Conservation (phyloP, 1,140 invertebrate genomes). For the Trichogramma pretiosum region DNA sequence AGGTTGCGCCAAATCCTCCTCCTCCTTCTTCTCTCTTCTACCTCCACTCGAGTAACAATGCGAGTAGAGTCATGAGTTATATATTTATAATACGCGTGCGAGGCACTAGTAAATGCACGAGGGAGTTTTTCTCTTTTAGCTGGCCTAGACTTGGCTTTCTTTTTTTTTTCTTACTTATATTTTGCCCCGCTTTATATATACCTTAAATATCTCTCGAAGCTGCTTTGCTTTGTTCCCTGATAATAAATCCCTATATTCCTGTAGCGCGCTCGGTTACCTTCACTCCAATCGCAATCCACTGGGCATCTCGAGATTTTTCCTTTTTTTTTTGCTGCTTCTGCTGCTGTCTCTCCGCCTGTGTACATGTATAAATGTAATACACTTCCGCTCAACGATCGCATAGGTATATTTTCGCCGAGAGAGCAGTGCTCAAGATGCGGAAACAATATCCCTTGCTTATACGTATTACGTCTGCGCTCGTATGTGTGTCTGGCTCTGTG, state of each 20-base stretch:
- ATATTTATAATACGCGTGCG: too few species aligned
- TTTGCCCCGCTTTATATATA: too few species aligned
- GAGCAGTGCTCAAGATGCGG: conserved; percentile 20
- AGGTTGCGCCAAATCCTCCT: too few species aligned
- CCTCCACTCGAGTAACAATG: too few species aligned
- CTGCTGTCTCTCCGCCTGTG: not conserved
- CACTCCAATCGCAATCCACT: conserved; percentile 6
- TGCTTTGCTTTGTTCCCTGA: not conserved
- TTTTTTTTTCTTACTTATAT: too few species aligned
- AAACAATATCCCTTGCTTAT: conserved; percentile 20
- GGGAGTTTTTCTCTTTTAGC: too few species aligned
- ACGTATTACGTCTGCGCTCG: too few species aligned
- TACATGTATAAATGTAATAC: not conserved
- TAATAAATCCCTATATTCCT: conserved; percentile 5
- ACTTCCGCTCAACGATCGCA: conserved; percentile 10
- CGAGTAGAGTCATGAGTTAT: too few species aligned
- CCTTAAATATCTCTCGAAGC: not conserved
- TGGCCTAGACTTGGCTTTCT: too few species aligned
- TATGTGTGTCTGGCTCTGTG: too few species aligned
- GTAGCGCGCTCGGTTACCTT: conserved; percentile 9
- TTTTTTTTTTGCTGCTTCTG: not conserved
- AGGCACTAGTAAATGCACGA: too few species aligned
- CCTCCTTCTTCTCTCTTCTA: too few species aligned
- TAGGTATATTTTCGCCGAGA: conserved; percentile 23
- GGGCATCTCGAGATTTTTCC: conserved; percentile 11